Evolutionary conservation across 2,797 vertebrate genomes (phyloP).

Genomic region (Anolis apletophallus): DNA sequence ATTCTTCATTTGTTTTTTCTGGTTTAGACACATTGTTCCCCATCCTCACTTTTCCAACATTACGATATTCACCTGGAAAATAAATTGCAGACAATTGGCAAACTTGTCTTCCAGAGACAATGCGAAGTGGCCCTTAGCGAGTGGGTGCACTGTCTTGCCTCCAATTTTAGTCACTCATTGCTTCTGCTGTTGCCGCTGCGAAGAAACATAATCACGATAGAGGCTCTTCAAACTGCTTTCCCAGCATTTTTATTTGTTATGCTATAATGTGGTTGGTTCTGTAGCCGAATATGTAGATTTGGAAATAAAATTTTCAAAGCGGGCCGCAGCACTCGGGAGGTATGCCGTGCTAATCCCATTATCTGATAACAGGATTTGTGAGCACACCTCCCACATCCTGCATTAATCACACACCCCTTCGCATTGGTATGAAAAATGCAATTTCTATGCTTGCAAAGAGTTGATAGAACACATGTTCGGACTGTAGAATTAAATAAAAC

Average conservation of each 20-base stretch:
- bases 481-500: constrained; percentile 69
- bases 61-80: neutral
- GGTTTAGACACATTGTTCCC: neutral
- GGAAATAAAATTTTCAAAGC: constrained; percentile 69
- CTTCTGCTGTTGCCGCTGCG: neutral
- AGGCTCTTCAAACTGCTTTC: constrained; percentile 56
- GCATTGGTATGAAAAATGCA: constrained; percentile 66
- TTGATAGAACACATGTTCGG: constrained; percentile 52
- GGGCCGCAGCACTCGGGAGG: constrained; percentile 42
- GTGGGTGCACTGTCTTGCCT: neutral
- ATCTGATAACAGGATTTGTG: constrained; percentile 79
- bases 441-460: constrained; percentile 68
- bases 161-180: neutral
- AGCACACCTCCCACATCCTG: constrained; percentile 65
- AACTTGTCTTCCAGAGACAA: neutral
- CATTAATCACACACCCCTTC: constrained; percentile 53
- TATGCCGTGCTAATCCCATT: constrained; percentile 72
- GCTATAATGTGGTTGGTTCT: constrained; percentile 57
- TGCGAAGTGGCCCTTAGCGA: neutral
- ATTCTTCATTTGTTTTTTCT: neutral
- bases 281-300: constrained; percentile 70
- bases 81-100: neutral
- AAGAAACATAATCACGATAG: constrained; percentile 35
- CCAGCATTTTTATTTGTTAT: constrained; percentile 70
- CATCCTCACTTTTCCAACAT: neutral